phyloP scores from a whole-genome alignment of 92 coral and sea anemone species.

The Umimayanthus chanpuru region DNA sequence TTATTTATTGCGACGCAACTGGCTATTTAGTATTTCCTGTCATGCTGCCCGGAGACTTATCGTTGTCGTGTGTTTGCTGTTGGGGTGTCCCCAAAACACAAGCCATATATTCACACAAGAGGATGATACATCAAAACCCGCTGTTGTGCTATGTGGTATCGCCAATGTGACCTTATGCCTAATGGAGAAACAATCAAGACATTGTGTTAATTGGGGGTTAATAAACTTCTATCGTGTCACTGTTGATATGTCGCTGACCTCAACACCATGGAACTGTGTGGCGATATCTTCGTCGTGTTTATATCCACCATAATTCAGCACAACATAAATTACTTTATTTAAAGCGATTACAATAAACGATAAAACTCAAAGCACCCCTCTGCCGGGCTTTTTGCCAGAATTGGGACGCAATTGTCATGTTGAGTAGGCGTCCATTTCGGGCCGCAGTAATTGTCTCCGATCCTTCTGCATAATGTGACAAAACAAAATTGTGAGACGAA shows the following conservation, averaged over 20 bases:
- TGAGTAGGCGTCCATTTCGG: constrained; percentile 18
- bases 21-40: constrained; percentile 21
- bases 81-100: background rate
- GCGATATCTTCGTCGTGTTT: background rate
- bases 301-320: background rate
- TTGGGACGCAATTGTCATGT: constrained; percentile 13
- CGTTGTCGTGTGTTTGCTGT: constrained; percentile 5
- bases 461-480: background rate
- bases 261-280: background rate
- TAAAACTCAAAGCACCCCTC: constrained; percentile 7
- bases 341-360: background rate
- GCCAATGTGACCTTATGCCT: constrained; percentile 16
- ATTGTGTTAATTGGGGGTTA: constrained; percentile 44
- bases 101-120: background rate
- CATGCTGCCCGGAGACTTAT: background rate
- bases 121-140: background rate
- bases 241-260: constrained; percentile 24
- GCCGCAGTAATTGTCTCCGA: constrained; percentile 24
- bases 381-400: constrained; percentile 32
- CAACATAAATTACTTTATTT: background rate
- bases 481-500: constrained; percentile 11
- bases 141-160: background rate
- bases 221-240: constrained; percentile 2
- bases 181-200: constrained; percentile 31
- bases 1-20: constrained; percentile 21